Conservation (phyloP, 2,113 vertebrate genomes). For the Ciconia maguari region DNA sequence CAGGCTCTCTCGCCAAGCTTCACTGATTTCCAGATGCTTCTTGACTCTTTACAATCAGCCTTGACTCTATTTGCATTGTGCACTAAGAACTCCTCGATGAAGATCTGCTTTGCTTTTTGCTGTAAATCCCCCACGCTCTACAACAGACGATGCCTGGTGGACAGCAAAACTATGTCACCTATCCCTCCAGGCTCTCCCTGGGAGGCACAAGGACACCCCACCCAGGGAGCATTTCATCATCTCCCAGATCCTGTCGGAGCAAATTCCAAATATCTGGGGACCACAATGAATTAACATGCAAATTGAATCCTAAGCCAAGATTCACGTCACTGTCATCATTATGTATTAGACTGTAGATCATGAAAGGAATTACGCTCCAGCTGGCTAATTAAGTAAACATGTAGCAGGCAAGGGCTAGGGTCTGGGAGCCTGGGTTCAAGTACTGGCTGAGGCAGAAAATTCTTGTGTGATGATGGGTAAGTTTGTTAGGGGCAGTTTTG, state of each 20-base stretch:
- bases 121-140: background rate
- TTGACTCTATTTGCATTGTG: background rate
- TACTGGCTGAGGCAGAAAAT: background rate
- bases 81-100: background rate
- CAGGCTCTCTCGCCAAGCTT: background rate
- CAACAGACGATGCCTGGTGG: background rate
- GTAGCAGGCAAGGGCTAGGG: background rate
- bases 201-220: background rate
- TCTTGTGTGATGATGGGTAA: background rate
- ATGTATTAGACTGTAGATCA: constrained; percentile 6
- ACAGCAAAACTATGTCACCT: constrained; percentile 11
- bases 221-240: background rate
- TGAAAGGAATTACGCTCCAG: background rate
- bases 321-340: constrained; percentile 41
- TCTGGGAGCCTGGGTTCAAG: background rate
- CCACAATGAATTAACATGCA: constrained; percentile 37
- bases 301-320: constrained; percentile 27
- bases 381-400: constrained; percentile 11
- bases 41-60: background rate
- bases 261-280: constrained; percentile 32
- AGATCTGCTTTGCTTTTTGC: background rate
- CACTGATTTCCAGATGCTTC: background rate
- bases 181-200: background rate
- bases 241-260: background rate
- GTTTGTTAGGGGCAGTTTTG: background rate